A percentile compares a stretch with the other conserved stretches of the same genome.
These are phyloP conservation scores for Drosophila pseudotalamancana DNA, from an alignment of 2,888 invertebrate genomes.

Conservation along the genomic window DNA sequence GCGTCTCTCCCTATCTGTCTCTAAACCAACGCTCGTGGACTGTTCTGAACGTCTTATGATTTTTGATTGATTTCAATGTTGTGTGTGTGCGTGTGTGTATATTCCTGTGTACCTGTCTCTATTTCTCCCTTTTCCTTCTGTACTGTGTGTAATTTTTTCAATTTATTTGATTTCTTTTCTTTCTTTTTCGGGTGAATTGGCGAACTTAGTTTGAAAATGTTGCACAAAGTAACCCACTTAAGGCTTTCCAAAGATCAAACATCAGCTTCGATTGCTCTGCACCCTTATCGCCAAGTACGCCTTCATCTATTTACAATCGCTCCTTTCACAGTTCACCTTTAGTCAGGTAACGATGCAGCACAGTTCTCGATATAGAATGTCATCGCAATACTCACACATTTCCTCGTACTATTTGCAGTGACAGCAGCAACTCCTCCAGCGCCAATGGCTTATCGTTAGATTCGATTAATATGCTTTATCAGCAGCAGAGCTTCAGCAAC, in stretches of 20 bases:
- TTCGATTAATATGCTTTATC: constrained; percentile 79
- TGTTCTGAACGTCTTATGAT: constrained; percentile 47
- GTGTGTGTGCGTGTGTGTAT: constrained; percentile 10
- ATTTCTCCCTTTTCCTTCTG: constrained; percentile 2
- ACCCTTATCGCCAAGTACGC: constrained; percentile 84
- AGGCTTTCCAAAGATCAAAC: constrained; percentile 84
- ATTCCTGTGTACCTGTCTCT: neutral
- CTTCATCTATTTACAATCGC: constrained; percentile 84
- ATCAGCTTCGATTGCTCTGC: constrained; percentile 85
- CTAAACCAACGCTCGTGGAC: constrained; percentile 25
- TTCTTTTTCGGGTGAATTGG: constrained; percentile 71
- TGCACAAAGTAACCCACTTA: constrained; percentile 84
- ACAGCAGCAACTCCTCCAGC: constrained; percentile 82
- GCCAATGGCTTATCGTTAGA: constrained; percentile 80
- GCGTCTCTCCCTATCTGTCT: constrained; percentile 17
- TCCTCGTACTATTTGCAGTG: constrained; percentile 61
- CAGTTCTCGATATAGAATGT: constrained; percentile 6
- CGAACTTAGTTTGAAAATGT: constrained; percentile 84
- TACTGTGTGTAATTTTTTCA: constrained; percentile 34
- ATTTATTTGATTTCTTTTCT: constrained; percentile 64
- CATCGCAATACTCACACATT: neutral
- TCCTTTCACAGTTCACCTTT: constrained; percentile 84
- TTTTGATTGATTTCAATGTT: constrained; percentile 35
- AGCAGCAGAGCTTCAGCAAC: constrained; percentile 57
- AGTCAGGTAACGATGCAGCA: constrained; percentile 82